Evolutionary conservation across 2,888 invertebrate species (phyloP).

Genomic region (Lithosia quadra): DNA sequence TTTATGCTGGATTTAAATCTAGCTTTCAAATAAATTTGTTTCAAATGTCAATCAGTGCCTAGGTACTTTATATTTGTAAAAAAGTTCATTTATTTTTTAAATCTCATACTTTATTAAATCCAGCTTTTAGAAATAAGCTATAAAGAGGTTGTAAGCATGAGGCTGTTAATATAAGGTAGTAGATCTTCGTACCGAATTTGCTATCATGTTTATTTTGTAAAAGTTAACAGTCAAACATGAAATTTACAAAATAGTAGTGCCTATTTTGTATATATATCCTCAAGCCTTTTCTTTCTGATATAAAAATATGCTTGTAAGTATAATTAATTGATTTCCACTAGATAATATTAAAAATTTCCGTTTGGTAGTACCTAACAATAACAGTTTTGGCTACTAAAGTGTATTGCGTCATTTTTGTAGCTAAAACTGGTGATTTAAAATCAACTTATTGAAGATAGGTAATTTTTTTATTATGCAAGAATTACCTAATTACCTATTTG

Average conservation of each 20-base stretch:
- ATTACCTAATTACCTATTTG: neutral
- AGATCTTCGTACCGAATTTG: constrained; percentile 55
- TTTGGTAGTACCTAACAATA: no score
- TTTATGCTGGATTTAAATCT: neutral
- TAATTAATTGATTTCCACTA: neutral
- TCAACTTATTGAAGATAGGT: neutral
- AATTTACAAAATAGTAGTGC: constrained; percentile 1
- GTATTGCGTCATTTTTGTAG: neutral
- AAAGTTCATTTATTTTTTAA: neutral
- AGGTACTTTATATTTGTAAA: neutral
- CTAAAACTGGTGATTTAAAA: neutral
- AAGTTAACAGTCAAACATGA: neutral
- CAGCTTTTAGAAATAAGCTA: constrained; percentile 51
- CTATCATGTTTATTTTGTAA: constrained; percentile 28
- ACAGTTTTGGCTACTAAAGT: neutral
- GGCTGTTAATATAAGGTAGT: constrained; percentile 69
- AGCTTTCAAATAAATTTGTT: neutral
- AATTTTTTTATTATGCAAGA: neutral
- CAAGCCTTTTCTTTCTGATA: neutral
- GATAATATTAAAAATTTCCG: no score
- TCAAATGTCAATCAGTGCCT: neutral
- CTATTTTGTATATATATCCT: neutral
- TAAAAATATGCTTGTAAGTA: neutral
- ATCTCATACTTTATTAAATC: constrained; percentile 2
- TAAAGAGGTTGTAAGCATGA: constrained; percentile 75